phyloP scores from a whole-genome alignment of 1,140 invertebrate species.

The Drosophila arawakana region DNA sequence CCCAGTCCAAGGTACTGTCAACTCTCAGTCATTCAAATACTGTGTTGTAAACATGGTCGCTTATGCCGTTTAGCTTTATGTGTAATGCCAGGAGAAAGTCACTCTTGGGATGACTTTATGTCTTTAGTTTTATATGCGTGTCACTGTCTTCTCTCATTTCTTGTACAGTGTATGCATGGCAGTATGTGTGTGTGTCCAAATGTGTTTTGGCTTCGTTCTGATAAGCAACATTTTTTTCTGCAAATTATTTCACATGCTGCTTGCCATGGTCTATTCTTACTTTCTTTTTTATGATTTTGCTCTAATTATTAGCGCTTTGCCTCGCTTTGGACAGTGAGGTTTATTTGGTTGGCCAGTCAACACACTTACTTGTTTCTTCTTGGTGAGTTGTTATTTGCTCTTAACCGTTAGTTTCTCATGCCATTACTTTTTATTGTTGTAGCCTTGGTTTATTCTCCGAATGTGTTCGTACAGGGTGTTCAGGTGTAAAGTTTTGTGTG shows the following conservation, averaged over 20 bases:
- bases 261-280: constrained; percentile 10
- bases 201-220: constrained; percentile 19
- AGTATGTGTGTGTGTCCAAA: neutral
- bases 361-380: neutral
- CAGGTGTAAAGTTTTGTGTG: neutral
- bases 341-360: constrained; percentile 20
- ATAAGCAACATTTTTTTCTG: constrained; percentile 46
- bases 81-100: neutral
- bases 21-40: constrained; percentile 17
- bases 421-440: constrained; percentile 29
- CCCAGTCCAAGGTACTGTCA: neutral
- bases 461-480: constrained; percentile 19
- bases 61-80: constrained; percentile 51
- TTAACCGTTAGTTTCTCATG: constrained; percentile 25
- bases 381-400: constrained; percentile 5
- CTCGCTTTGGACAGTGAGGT: constrained; percentile 16
- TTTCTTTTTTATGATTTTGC: constrained; percentile 33
- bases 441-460: neutral
- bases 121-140: constrained; percentile 55
- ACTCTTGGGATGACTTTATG: constrained; percentile 37
- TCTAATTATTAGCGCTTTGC: constrained; percentile 34
- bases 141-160: constrained; percentile 9
- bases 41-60: constrained; percentile 46
- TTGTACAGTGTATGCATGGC: no score
- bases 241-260: constrained; percentile 56